Conservation (phyloP, 2,113 vertebrate genomes). For the Chunga burmeisteri region DNA sequence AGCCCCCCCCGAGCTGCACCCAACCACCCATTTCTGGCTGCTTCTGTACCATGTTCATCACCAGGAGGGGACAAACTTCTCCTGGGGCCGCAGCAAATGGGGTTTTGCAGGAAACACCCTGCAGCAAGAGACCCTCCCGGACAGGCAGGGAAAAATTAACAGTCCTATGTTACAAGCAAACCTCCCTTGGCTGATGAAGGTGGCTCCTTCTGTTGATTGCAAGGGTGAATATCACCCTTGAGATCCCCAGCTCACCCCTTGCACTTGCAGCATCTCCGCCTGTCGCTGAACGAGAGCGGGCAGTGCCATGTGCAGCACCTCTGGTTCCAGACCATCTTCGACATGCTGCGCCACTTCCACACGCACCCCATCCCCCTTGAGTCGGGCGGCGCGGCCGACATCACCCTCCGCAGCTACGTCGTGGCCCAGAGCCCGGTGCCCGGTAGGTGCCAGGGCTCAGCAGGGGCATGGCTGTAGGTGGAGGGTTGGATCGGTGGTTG, state of each 20-base stretch:
- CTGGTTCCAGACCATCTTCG: conserved; percentile 96
- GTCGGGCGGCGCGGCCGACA: conserved; percentile 92
- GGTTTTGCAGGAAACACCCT: background rate
- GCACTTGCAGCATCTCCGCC: conserved; percentile 86
- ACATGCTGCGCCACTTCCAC: conserved; percentile 98
- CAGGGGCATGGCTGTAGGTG: rapidly evolving
- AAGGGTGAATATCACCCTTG: background rate
- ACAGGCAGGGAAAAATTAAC: background rate
- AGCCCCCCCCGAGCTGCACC: background rate
- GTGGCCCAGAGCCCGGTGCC: conserved; percentile 79
- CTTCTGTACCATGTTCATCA: background rate
- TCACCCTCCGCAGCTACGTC: conserved; percentile 93
- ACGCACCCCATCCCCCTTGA: conserved; percentile 94
- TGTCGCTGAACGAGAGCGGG: conserved; percentile 92
- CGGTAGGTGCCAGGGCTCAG: conserved; percentile 67
- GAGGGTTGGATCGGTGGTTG: background rate
- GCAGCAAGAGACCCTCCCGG: background rate
- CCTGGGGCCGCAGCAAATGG: background rate
- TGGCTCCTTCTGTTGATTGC: background rate
- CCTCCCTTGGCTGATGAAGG: background rate
- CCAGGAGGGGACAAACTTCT: background rate
- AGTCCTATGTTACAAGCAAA: background rate
- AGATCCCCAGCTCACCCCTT: background rate
- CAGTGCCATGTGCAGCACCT: conserved; percentile 98
- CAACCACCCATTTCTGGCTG: background rate